Percentiles rank a stretch among this genome's conserved stretches.
Conservation (phyloP, 2,888 invertebrate genomes). For the Panorpa germanica region DNA sequence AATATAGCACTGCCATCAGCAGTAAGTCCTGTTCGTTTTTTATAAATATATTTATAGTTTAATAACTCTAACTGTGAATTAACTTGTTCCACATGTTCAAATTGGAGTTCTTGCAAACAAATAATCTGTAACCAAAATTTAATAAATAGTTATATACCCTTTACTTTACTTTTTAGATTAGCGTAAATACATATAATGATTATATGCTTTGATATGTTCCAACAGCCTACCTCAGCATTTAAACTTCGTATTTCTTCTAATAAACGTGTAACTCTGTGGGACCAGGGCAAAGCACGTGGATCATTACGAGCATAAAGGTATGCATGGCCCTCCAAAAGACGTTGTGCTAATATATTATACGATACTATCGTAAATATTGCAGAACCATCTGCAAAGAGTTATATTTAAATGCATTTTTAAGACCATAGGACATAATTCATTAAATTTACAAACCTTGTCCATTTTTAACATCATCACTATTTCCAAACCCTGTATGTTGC, state of each 20-base stretch:
- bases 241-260: slow-evolving; percentile 27
- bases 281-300: slow-evolving; percentile 44
- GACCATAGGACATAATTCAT: too few relatives aligned
- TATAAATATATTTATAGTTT: slow-evolving; percentile 61
- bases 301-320: slow-evolving; percentile 50
- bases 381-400: too few relatives aligned
- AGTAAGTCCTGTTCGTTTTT: slow-evolving; percentile 63
- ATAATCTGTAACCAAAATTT: slow-evolving; percentile 38
- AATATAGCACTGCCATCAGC: slow-evolving; percentile 85
- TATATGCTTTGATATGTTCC: slow-evolving; percentile 1
- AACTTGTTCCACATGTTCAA: slow-evolving; percentile 44
- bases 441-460: too few relatives aligned
- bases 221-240: slow-evolving; percentile 27
- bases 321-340: slow-evolving; percentile 50
- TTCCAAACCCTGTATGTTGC: too few relatives aligned
- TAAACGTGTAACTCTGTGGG: slow-evolving; percentile 32
- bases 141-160: slow-evolving; percentile 7
- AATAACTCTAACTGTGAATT: slow-evolving; percentile 29
- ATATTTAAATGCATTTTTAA: too few relatives aligned
- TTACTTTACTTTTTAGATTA: slow-evolving; percentile 2
- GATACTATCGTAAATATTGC: slow-evolving; percentile 58
- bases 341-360: slow-evolving; percentile 80
- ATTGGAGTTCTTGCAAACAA: slow-evolving; percentile 83
- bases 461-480: too few relatives aligned
- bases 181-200: background rate